Percentiles rank a stretch among this genome's conserved stretches.
These are phyloP conservation scores for Cyanoderma ruficeps DNA, from an alignment of 2,113 vertebrate species.

Conservation along the genomic window DNA sequence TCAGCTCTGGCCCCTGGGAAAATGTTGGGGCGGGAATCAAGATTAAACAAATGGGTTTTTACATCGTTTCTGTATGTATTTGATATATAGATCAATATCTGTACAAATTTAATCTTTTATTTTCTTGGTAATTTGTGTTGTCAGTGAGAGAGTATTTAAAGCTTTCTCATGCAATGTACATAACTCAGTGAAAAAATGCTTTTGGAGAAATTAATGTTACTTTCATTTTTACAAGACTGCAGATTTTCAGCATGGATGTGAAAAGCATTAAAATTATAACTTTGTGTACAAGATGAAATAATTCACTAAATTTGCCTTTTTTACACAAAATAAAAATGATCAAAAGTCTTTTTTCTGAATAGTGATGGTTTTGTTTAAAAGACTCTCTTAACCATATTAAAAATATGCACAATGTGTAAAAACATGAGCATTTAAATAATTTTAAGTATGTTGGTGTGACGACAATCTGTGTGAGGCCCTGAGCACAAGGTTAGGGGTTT, in stretches of 20 bases:
- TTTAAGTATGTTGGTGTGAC: not conserved
- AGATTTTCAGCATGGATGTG: constrained; percentile 96
- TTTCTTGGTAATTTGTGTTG: constrained; percentile 91
- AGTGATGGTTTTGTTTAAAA: not conserved
- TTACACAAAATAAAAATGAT: constrained; percentile 96
- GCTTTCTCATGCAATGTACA: constrained; percentile 89
- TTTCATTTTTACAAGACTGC: constrained; percentile 84
- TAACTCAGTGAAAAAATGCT: constrained; percentile 81
- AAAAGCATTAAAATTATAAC: constrained; percentile 91
- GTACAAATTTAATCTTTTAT: constrained; percentile 91
- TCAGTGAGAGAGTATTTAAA: constrained; percentile 83
- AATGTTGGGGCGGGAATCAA: constrained; percentile 75
- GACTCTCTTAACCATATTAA: not conserved
- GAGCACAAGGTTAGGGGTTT: not conserved
- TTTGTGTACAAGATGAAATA: constrained; percentile 90
- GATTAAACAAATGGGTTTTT: constrained; percentile 86
- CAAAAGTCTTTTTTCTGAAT: constrained; percentile 12
- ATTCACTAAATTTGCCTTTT: constrained; percentile 92
- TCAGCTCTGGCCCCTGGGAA: constrained; percentile 82
- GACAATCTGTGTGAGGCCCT: accelerated
- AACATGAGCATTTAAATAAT: accelerated
- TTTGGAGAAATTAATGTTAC: constrained; percentile 84
- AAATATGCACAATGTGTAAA: not conserved
- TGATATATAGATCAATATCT: constrained; percentile 90
- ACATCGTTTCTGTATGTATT: constrained; percentile 91